Evolutionary conservation across 2,113 vertebrate species (phyloP), one percentile per base, ranked within the genome.

Genomic region (Malurus alboscapulatus): DNA sequence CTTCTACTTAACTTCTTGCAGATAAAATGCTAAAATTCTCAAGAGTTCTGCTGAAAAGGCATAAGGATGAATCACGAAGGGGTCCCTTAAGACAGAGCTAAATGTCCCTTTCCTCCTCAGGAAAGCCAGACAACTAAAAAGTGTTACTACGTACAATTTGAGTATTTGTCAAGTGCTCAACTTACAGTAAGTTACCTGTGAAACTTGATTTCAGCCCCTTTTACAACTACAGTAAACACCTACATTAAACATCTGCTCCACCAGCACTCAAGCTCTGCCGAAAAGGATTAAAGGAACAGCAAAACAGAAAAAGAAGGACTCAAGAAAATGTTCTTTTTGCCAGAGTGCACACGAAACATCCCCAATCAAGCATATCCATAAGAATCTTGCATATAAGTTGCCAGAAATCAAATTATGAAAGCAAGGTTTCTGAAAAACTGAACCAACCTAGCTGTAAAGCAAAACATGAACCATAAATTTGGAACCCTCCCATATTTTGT

Each of bases 1-100:
- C 38, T 86, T 48, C 50, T 40, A 24, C 26, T 32, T 24, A 36
- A 59, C 26, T 55, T 71, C 21, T 24, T 32, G 36, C 69, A 88
- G 30, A 36, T 14, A 1, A 83, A 80, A 72, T 22, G 14, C 10
- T 30, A 5, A 59, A 53, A 65, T 63, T 75, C 22, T n/a, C 58
- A 19, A 19, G 16, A 14, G 14, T 6, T 40, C 32, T 75, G n/a
- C 32, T 38, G 15, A 51, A 82, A 71, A 48, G 3, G 3, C 0
- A 0, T 5, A 65, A 38, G 17, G 51, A 40, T 25, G 20, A 65
- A 62, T 20, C 18, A 34, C 2, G 4, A 47, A 50, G 3, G 20
- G 20, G 32, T 27, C 21, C 24, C 14, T 57, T 42, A 26, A 8
- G 25, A 10, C n/a, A 54, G 8, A 84, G 36, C 3, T 42, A 29